Conservation (phyloP, 2,797 vertebrate genomes). For the Mormyrus hasselquistii region DNA sequence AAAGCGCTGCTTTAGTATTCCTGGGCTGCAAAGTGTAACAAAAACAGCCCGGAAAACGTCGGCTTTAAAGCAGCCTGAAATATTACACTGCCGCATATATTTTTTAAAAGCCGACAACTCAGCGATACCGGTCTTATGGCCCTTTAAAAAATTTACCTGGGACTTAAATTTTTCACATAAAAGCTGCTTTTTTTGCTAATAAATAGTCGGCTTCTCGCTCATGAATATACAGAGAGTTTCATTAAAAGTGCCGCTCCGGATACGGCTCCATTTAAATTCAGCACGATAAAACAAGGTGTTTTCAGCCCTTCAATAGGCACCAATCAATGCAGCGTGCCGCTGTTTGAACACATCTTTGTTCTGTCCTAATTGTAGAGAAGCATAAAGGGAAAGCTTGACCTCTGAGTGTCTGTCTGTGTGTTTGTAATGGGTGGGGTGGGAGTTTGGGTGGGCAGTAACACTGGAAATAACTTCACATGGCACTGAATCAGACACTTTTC, state of each 20-base stretch:
- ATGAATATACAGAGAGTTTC: constrained; percentile 20
- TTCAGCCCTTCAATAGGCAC: neutral
- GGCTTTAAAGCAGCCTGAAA: neutral
- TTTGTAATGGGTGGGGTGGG: neutral
- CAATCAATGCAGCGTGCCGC: neutral
- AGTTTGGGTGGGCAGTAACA: neutral
- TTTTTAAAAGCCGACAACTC: neutral
- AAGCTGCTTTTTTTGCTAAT: neutral
- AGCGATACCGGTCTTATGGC: neutral
- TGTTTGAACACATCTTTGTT: neutral
- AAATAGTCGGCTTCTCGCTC: neutral
- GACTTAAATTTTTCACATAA: neutral
- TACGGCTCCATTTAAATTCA: neutral
- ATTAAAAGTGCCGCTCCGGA: constrained; percentile 5
- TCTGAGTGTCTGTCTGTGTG: neutral
- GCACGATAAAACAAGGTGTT: constrained; percentile 7
- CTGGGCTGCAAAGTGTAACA: neutral
- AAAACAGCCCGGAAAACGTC: neutral
- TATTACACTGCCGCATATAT: neutral
- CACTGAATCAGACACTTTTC: neutral
- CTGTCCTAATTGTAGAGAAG: neutral
- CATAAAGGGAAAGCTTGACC: neutral
- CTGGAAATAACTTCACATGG: neutral
- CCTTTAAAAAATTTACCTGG: neutral
- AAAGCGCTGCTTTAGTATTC: neutral